Evolutionary conservation across 2,113 vertebrate genomes (phyloP), one percentile per base, ranked within the genome.

Genomic region (Pholis gunnellus): DNA sequence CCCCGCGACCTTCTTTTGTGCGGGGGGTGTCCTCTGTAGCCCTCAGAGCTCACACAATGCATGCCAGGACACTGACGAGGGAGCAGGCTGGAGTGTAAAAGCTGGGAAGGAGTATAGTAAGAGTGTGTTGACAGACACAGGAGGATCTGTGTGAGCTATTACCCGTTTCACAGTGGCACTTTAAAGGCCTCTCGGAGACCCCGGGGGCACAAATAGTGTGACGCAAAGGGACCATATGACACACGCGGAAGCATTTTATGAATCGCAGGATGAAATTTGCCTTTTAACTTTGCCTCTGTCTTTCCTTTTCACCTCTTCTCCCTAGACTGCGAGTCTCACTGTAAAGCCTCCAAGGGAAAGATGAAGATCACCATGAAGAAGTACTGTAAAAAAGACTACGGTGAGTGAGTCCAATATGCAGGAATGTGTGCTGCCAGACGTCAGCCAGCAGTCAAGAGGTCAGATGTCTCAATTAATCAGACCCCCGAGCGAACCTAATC

Each of bases 301-400:
- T 94, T 25, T 52, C 36, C 9, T 17, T 66, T 52, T 87, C 48
- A 29, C 60, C 68, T 83, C 56, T 71, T 46, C 67, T 27, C 67
- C 50, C 66, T 95, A 99, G 98, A 99, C 86, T 99, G 98, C 7
- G 98, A 99, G 59, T 97, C 98, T 50, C 97, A 99, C 95, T 99
- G 98, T 95, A 99, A 98, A 92, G 96, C 97, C 48, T 98, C 98
- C 89, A 99, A 99, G 89, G 98, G 98, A 78, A 99, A 99, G 85
- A 96, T 99, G 96, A 99, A 99, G 96, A 98, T 99, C 93, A 99
- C 98, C 94, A 99, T 99, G 97, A 99, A 98, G 94, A 99, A 99
- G 83, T 99, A 99, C 94, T 99, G 98, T 90, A 99, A 99, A 94
- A 99, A 99, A 87, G 98, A 99, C 91, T 99, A 97, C 0, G 98